phyloP scores from a whole-genome alignment of 2,888 invertebrate genomes.

The Cheilosia pagana region DNA sequence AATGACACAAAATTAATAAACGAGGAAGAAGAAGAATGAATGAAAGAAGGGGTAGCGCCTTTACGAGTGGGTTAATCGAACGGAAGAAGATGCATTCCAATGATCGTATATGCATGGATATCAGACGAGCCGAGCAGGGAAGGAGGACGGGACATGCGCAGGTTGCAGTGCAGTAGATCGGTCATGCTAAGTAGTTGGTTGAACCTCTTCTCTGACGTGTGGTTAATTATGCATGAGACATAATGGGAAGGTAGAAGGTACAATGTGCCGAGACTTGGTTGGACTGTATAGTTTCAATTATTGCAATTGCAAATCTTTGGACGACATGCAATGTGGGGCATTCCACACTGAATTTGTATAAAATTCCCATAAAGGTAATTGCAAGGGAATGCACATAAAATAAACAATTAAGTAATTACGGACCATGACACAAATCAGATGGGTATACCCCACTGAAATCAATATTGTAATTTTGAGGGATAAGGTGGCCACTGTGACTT shows the following conservation, averaged over 20 bases:
- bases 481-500: too few species aligned
- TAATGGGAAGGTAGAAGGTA: conserved; percentile 21
- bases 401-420: conserved; percentile 19
- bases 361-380: conserved; percentile 16
- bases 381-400: neutral
- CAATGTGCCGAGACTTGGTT: conserved; percentile 8
- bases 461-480: neutral
- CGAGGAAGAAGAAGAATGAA: neutral
- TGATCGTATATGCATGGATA: conserved; percentile 1
- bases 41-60: neutral
- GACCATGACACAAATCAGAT: neutral
- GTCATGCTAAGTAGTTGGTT: conserved; percentile 21
- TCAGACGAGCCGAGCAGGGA: neutral
- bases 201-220: conserved; percentile 30
- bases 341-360: conserved; percentile 8
- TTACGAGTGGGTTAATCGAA: conserved; percentile 53
- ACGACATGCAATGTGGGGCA: conserved; percentile 42
- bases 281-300: conserved; percentile 24
- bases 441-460: neutral
- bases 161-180: conserved; percentile 10
- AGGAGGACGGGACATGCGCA: neutral
- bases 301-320: conserved; percentile 29
- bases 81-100: conserved; percentile 68
- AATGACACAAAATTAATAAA: conserved; percentile 26
- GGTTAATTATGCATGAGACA: conserved; percentile 55